These are phyloP conservation scores for Chrosomus eos DNA, from an alignment of 2,797 vertebrate genomes.

Conservation along the genomic window DNA sequence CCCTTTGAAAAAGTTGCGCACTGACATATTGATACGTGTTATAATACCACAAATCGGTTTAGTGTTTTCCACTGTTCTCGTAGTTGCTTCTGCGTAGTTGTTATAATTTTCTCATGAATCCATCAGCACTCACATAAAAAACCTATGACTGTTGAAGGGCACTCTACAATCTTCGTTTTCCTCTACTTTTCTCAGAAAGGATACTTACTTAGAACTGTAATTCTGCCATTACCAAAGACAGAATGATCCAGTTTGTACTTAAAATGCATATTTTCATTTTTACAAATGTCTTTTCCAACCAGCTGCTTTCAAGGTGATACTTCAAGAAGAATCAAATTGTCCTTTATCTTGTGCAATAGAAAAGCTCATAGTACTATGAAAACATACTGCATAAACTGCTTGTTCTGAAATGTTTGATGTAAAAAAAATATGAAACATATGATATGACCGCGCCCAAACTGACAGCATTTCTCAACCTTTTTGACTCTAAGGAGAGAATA, in stretches of 20 bases:
- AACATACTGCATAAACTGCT: not conserved
- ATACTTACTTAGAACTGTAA: slow-evolving; percentile 22
- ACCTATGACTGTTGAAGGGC: not conserved
- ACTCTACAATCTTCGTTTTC: slow-evolving; percentile 2
- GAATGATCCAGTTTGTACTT: not conserved
- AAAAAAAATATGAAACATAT: not conserved
- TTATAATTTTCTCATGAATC: not conserved
- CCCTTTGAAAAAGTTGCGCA: not conserved
- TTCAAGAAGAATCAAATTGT: not conserved
- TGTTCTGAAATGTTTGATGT: not conserved
- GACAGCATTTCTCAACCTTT: not conserved
- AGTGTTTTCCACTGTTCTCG: not conserved
- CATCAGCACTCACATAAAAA: slow-evolving; percentile 9
- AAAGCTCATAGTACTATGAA: not conserved
- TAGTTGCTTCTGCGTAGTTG: not conserved
- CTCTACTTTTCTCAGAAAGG: slow-evolving; percentile 3
- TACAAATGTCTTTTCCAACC: not conserved
- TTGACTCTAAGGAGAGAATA: not conserved
- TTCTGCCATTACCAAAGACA: not conserved
- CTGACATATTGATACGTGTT: not conserved
- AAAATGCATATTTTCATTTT: not conserved
- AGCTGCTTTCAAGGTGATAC: not conserved
- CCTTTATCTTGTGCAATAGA: not conserved
- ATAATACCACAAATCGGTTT: not conserved
- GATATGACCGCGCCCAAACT: not conserved